Conservation (phyloP, 1,140 invertebrate genomes). For the Pseudomyrmex gracilis region DNA sequence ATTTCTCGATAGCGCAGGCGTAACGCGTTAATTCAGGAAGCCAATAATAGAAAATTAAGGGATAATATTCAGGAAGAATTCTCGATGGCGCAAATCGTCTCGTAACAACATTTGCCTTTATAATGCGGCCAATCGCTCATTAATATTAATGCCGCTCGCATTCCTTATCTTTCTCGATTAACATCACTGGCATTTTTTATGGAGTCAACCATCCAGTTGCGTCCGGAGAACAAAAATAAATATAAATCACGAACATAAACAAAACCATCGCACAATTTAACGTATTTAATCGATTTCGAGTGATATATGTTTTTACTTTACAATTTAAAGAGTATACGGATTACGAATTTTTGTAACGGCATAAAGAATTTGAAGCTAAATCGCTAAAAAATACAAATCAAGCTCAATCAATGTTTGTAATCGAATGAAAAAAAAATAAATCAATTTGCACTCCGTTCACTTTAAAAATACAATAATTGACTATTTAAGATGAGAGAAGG, state of each 20-base stretch:
- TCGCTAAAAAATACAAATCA: slow-evolving; percentile 23
- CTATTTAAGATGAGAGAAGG: slow-evolving; percentile 1
- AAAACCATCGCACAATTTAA: too few relatives aligned
- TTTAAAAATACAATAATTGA: slow-evolving; percentile 17
- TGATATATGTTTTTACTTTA: background rate
- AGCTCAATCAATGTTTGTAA: slow-evolving; percentile 24
- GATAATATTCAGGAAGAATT: slow-evolving; percentile 40
- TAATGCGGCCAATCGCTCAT: slow-evolving; percentile 20
- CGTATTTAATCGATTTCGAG: too few relatives aligned
- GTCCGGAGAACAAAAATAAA: too few relatives aligned
- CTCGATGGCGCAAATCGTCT: background rate
- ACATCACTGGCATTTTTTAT: slow-evolving; percentile 16
- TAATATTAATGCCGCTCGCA: slow-evolving; percentile 47
- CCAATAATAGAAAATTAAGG: slow-evolving; percentile 46
- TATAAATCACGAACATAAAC: too few relatives aligned
- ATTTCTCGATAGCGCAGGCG: background rate
- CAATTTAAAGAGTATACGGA: background rate
- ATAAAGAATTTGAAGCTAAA: background rate
- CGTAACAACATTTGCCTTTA: slow-evolving; percentile 34
- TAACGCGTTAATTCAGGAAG: slow-evolving; percentile 24
- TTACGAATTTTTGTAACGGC: background rate
- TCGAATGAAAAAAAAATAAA: slow-evolving; percentile 44
- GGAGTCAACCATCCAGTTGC: background rate
- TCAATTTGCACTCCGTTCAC: slow-evolving; percentile 29
- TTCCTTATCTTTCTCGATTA: slow-evolving; percentile 49